phyloP scores from a whole-genome alignment of 2,797 vertebrate genomes.

The Tarsius wallacei region DNA sequence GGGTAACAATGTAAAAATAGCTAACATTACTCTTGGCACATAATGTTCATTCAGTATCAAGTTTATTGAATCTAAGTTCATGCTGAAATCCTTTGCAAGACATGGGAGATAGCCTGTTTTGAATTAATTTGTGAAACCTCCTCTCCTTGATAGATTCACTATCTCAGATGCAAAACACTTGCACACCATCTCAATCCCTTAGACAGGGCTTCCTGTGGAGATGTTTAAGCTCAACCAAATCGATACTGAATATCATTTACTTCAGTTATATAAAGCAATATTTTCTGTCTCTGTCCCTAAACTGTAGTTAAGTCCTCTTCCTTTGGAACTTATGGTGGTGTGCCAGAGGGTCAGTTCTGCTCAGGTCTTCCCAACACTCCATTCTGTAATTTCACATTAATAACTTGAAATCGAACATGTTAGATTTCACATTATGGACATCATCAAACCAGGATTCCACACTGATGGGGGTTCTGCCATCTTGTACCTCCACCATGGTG shows the following conservation, averaged over 20 bases:
- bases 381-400: not conserved
- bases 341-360: not conserved
- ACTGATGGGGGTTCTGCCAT: not conserved
- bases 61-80: not conserved
- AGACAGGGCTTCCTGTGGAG: not conserved
- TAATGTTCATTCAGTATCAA: not conserved
- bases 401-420: not conserved
- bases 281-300: not conserved
- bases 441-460: not conserved
- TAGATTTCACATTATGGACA: not conserved
- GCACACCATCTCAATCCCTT: not conserved
- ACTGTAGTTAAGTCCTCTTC: not conserved
- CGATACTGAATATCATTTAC: not conserved
- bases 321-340: not conserved
- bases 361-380: not conserved
- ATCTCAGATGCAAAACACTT: not conserved
- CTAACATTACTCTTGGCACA: not conserved
- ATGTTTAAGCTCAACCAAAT: not conserved
- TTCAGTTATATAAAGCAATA: not conserved
- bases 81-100: not conserved
- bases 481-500: not conserved
- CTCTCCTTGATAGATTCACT: not conserved
- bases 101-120: not conserved
- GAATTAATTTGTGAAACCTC: not conserved
- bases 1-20: conserved; percentile 3